A percentile compares a stretch with the other conserved stretches of the same genome.
These are phyloP conservation scores for Salminus brasiliensis DNA, from an alignment of 2,113 vertebrate species.

Conservation along the genomic window DNA sequence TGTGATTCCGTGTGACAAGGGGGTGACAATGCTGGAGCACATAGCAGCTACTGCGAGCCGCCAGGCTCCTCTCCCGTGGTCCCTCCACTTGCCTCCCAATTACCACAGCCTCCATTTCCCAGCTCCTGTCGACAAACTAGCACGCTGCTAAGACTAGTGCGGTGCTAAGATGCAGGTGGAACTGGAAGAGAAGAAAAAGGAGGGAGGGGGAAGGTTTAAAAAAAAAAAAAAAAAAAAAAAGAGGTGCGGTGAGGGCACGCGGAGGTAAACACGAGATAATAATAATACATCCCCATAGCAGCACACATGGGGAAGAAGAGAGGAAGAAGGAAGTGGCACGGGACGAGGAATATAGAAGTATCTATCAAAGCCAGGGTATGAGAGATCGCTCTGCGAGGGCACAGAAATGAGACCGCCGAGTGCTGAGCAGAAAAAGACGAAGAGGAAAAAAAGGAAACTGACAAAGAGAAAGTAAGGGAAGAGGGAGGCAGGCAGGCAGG, in stretches of 20 bases:
- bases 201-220: too few relatives aligned
- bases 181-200: constrained; percentile 36
- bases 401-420: constrained; percentile 41
- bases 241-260: constrained; percentile 57
- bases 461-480: constrained; percentile 49
- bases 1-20: constrained; percentile 54
- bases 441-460: constrained; percentile 17
- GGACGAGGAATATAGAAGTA: constrained; percentile 44
- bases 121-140: constrained; percentile 68
- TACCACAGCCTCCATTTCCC: constrained; percentile 67
- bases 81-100: constrained; percentile 71
- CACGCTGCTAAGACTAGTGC: constrained; percentile 56
- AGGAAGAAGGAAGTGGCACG: constrained; percentile 50
- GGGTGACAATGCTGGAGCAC: constrained; percentile 49
- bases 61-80: constrained; percentile 45
- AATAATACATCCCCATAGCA: constrained; percentile 41
- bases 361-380: constrained; percentile 49
- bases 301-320: constrained; percentile 55
- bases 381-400: constrained; percentile 29
- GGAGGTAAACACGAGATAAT: constrained; percentile 62
- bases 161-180: constrained; percentile 74
- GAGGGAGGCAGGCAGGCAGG: too few relatives aligned
- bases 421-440: constrained; percentile 22
- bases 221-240: constrained; percentile 42
- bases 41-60: constrained; percentile 43